These are phyloP conservation scores for Gallinago stenura DNA, from an alignment of 2,797 vertebrate species.

Conservation along the genomic window DNA sequence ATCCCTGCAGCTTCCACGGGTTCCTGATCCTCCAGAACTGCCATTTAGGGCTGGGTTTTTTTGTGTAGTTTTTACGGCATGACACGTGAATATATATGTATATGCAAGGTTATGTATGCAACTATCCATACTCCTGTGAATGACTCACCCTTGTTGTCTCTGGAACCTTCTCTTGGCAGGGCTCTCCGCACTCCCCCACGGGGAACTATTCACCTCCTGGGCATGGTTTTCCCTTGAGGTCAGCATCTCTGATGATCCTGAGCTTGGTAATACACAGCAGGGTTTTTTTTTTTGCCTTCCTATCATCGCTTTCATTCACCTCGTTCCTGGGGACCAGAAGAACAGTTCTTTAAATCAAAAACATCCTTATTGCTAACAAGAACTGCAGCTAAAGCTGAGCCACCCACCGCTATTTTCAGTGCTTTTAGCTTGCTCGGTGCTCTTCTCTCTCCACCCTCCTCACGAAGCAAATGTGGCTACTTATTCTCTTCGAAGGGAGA, in stretches of 20 bases:
- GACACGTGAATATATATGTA: too few relatives aligned
- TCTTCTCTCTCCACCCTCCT: neutral
- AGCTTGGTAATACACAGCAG: accelerated
- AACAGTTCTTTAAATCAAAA: neutral
- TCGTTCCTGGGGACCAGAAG: neutral
- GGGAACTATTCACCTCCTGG: neutral
- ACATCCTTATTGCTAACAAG: neutral
- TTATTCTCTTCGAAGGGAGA: neutral
- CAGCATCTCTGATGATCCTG: accelerated
- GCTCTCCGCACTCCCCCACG: neutral
- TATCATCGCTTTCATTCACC: neutral
- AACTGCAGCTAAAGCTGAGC: neutral
- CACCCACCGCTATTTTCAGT: neutral
- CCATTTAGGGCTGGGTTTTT: too few relatives aligned
- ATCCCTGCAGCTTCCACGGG: neutral
- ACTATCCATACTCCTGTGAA: accelerated
- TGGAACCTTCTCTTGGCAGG: neutral
- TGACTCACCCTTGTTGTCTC: neutral
- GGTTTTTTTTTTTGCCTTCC: neutral
- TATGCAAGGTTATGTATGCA: too few relatives aligned
- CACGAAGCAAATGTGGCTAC: neutral
- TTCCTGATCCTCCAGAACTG: accelerated
- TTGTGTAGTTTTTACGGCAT: neutral
- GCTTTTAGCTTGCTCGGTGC: neutral
- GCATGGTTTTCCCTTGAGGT: neutral